Percentiles rank a stretch among this genome's conserved stretches.
Evolutionary conservation across 2,113 vertebrate genomes (phyloP).

Genomic region (Seriola dumerili): DNA sequence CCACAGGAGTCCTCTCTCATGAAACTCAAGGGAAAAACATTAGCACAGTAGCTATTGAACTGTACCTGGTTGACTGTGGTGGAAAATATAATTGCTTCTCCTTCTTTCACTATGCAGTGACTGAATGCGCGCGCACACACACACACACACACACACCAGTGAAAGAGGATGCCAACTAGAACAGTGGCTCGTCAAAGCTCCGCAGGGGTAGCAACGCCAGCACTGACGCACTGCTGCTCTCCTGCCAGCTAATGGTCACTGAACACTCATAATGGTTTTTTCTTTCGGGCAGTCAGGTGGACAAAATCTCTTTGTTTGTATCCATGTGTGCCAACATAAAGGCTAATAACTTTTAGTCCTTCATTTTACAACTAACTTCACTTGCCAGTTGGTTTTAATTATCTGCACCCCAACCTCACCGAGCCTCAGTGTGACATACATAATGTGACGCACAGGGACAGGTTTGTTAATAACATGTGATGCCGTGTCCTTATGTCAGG

Average conservation of each 20-base stretch:
- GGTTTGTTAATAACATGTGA: background rate
- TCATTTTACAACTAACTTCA: constrained; percentile 15
- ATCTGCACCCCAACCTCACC: constrained; percentile 14
- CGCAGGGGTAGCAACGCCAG: constrained; percentile 49
- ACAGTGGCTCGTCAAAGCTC: constrained; percentile 55
- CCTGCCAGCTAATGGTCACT: constrained; percentile 46
- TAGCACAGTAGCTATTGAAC: background rate
- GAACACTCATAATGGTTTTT: constrained; percentile 47
- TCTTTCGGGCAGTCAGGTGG: constrained; percentile 18
- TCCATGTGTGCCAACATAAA: constrained; percentile 11
- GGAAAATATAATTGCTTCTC: constrained; percentile 40
- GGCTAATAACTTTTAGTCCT: constrained; percentile 25
- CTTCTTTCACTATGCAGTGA: constrained; percentile 23
- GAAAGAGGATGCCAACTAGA: constrained; percentile 39
- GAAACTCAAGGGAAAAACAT: constrained; percentile 10
- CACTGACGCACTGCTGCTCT: constrained; percentile 58
- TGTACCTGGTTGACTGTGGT: background rate
- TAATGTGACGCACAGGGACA: background rate
- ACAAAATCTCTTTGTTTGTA: constrained; percentile 53
- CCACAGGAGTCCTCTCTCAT: background rate
- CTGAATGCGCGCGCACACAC: constrained; percentile 6
- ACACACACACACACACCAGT: constrained; percentile 1
- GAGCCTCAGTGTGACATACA: background rate
- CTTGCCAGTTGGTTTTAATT: constrained; percentile 21
- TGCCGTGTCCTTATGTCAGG: background rate